A percentile compares a stretch with the other conserved stretches of the same genome.
phyloP scores from a whole-genome alignment of 1,140 invertebrate genomes.

The Drosophila bocqueti region DNA sequence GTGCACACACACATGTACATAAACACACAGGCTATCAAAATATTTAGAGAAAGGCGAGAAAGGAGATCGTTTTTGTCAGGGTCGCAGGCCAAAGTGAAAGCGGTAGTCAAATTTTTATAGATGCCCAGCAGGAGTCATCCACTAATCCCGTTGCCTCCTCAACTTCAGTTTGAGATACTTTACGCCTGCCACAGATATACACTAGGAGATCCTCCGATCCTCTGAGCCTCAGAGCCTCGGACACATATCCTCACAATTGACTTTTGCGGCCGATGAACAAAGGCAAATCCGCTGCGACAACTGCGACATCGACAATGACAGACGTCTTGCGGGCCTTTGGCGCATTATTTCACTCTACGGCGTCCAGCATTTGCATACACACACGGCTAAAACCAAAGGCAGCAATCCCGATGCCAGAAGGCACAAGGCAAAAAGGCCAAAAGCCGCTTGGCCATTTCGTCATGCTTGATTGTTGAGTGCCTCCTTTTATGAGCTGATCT shows the following conservation, averaged over 20 bases:
- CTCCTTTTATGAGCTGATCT: constrained; percentile 74
- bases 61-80: constrained; percentile 24
- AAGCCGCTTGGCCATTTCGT: constrained; percentile 80
- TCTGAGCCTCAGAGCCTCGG: neutral
- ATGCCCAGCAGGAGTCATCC: constrained; percentile 66
- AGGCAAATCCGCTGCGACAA: constrained; percentile 71
- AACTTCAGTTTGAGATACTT: constrained; percentile 18
- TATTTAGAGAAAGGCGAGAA: constrained; percentile 75
- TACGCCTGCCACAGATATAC: constrained; percentile 3
- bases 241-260: constrained; percentile 69
- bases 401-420: neutral
- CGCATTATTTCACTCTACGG: constrained; percentile 67
- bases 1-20: constrained; percentile 44
- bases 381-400: constrained; percentile 31
- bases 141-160: constrained; percentile 50
- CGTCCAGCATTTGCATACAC: constrained; percentile 64
- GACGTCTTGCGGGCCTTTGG: constrained; percentile 60
- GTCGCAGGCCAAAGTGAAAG: constrained; percentile 62
- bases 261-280: constrained; percentile 72
- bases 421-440: constrained; percentile 21
- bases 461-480: constrained; percentile 74
- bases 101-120: constrained; percentile 76
- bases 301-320: constrained; percentile 68
- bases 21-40: constrained; percentile 71
- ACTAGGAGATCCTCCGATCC: constrained; percentile 7